Evolutionary conservation across 2,797 vertebrate species (phyloP), one percentile per base, ranked within the genome.

Genomic region (Aselliscus stoliczkanus): DNA sequence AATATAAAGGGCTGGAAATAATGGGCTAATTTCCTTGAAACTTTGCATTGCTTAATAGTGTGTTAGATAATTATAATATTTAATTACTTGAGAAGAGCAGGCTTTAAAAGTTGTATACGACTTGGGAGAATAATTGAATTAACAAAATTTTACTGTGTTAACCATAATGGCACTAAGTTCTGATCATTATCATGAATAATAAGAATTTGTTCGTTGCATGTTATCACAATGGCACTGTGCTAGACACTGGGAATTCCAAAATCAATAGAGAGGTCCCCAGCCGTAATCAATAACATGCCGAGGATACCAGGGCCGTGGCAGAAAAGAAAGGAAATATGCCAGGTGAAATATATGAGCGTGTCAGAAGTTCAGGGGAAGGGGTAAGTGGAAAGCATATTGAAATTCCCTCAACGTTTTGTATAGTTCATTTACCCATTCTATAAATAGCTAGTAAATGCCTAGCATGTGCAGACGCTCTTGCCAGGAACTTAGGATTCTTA

Each of bases 1-100:
- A 94, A 94, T 82, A 72, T 72, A 94, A 97, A 96, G 44, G 65
- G 18, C 60, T 93, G 44, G 67, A 96, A 96, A 96, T 88, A 96
- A 96, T 95, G 88, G 80, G 81, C 52, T 93, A 93, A 87, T 37
- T 88, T 62, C 42, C 65, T 80, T 75, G 82, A 90, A 96, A 82
- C 65, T 95, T 93, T 75, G 47, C 72, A 69, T 60, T 81, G 60
- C 75, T 76, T 70, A 86, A 81, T 76, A 95, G 69, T 62, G 67
- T 96, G 89, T 52, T 93, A 95, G 89, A 94, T 93, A 87, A 96
- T 95, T 94, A 76, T 88, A 95, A 85, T 50, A 94, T 79, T 95
- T 96, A 96, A 97, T 97, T 94, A 86, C 60, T 95, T 85, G 69
- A 95, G 58, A 88, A 92, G 76, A 92, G 25, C 54, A 27, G 37